A percentile compares a stretch with the other conserved stretches of the same genome.
Conservation (phyloP, 2,113 vertebrate species). For the Chaetorhynchus papuensis region DNA sequence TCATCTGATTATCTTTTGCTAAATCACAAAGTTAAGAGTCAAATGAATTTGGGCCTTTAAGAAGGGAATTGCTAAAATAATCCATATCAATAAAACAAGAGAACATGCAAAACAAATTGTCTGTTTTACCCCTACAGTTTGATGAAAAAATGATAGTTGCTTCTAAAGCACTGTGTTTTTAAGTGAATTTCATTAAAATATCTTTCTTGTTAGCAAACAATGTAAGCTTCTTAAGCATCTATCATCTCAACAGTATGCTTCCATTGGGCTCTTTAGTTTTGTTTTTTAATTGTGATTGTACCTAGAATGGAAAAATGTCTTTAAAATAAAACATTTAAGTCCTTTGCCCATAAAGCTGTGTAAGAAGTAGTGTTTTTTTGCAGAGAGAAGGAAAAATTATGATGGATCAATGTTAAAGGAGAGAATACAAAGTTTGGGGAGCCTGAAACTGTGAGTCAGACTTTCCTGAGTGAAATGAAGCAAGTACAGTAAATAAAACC, state of each 20-base stretch:
- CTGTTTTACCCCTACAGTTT: background rate
- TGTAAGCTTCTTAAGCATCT: background rate
- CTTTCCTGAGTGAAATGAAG: background rate
- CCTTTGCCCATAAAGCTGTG: background rate
- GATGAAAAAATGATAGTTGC: background rate
- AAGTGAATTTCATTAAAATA: background rate
- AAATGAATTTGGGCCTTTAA: background rate
- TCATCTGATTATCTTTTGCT: background rate
- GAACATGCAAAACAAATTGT: background rate
- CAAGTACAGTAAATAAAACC: background rate
- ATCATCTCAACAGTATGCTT: background rate
- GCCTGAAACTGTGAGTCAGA: background rate
- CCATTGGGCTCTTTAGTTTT: background rate
- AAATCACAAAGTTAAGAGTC: background rate
- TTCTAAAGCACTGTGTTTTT: background rate
- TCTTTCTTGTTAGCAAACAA: background rate
- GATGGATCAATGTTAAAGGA: background rate
- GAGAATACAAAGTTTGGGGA: background rate
- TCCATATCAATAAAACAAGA: background rate
- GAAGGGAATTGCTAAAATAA: background rate
- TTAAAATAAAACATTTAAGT: background rate
- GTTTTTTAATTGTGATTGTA: background rate
- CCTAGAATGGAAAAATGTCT: background rate
- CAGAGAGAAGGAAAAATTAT: background rate
- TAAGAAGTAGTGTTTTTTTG: background rate